These are phyloP conservation scores for Nomada ruficornis DNA, from an alignment of 2,888 invertebrate genomes.

Conservation along the genomic window DNA sequence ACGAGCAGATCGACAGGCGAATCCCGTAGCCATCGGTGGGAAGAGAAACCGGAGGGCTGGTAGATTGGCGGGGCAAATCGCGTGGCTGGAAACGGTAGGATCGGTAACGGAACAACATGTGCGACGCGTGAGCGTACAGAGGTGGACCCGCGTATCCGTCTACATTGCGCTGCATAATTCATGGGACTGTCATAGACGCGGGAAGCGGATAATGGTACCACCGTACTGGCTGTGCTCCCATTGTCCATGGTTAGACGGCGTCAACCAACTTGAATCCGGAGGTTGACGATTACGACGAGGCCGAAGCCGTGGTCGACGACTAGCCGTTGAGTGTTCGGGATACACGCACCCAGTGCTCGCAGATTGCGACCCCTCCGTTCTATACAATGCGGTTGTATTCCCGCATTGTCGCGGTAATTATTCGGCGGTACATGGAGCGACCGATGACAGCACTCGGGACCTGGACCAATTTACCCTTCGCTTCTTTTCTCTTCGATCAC, in stretches of 20 bases:
- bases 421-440: too few relatives aligned
- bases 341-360: conserved; percentile 65
- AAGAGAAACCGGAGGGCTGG: conserved; percentile 8
- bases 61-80: conserved; percentile 50
- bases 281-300: conserved; percentile 68
- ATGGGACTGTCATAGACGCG: conserved; percentile 83
- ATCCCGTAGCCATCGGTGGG: neutral
- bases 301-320: conserved; percentile 58
- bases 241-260: conserved; percentile 77
- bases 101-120: conserved; percentile 75
- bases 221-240: conserved; percentile 76
- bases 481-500: too few relatives aligned
- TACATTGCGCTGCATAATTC: conserved; percentile 83
- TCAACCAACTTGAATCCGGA: conserved; percentile 75
- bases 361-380: conserved; percentile 57
- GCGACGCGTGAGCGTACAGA: conserved; percentile 39
- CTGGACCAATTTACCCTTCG: too few relatives aligned
- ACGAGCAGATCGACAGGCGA: too few relatives aligned
- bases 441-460: too few relatives aligned
- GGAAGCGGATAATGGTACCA: conserved; percentile 81
- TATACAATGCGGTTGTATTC: conserved; percentile 63
- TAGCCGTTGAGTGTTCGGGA: conserved; percentile 71
- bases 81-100: conserved; percentile 67
- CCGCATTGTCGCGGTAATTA: conserved; percentile 55
- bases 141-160: conserved; percentile 78